Percentiles rank a stretch among this genome's conserved stretches.
phyloP scores from a whole-genome alignment of 2,888 invertebrate species.

The Choristoneura rosaceana region DNA sequence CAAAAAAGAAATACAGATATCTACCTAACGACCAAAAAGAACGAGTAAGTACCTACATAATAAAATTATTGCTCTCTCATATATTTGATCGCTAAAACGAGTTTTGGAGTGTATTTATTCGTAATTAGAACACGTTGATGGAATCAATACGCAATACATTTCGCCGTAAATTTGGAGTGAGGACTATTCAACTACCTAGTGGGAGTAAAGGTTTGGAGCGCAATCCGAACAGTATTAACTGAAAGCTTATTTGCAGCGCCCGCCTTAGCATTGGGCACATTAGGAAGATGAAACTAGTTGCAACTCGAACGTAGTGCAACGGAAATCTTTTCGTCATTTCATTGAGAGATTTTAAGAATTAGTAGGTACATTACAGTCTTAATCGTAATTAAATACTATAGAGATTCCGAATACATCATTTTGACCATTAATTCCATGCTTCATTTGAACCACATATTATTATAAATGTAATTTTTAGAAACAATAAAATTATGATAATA shows the following conservation, averaged over 20 bases:
- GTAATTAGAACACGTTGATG: background rate
- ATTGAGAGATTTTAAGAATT: background rate
- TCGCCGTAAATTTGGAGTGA: background rate
- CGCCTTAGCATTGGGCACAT: background rate
- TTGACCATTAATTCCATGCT: background rate
- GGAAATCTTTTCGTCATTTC: background rate
- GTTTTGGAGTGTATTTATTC: background rate
- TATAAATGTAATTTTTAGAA: background rate
- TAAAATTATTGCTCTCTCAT: too few species aligned
- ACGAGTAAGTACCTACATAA: too few species aligned
- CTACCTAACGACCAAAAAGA: too few species aligned
- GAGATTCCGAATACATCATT: background rate
- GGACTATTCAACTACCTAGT: background rate
- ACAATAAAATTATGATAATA: background rate
- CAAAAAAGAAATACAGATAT: background rate
- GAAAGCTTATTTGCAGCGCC: background rate
- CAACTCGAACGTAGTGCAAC: background rate
- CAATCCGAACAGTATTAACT: slow-evolving; percentile 6
- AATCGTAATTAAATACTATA: too few species aligned
- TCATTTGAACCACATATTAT: background rate
- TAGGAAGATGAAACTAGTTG: background rate
- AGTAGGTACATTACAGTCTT: too few species aligned
- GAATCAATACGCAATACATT: background rate
- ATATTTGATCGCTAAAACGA: background rate
- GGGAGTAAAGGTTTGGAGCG: slow-evolving; percentile 15